Evolutionary conservation across 2,888 invertebrate genomes (phyloP).

Genomic region (Congeria kusceri): DNA sequence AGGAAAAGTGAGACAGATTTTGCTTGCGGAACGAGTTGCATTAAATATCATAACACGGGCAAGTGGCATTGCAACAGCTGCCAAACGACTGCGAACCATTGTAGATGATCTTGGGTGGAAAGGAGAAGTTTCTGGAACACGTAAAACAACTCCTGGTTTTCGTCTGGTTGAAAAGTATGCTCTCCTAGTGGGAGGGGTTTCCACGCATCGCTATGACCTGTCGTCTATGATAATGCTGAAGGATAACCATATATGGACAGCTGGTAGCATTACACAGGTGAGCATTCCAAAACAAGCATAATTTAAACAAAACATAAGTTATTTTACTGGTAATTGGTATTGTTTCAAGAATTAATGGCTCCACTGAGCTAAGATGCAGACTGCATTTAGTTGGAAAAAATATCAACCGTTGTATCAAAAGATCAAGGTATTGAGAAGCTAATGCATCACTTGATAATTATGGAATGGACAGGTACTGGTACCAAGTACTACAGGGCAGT

Average conservation of each 20-base stretch:
- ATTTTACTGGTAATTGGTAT: too few relatives aligned
- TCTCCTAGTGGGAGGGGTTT: slow-evolving; percentile 85
- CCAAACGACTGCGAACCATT: slow-evolving; percentile 70
- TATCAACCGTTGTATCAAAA: too few relatives aligned
- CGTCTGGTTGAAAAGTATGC: slow-evolving; percentile 86
- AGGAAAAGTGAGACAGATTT: slow-evolving; percentile 83
- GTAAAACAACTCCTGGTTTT: slow-evolving; percentile 86
- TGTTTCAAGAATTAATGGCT: too few relatives aligned
- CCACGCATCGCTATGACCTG: slow-evolving; percentile 85
- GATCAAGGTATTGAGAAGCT: too few relatives aligned
- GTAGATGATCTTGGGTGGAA: slow-evolving; percentile 80
- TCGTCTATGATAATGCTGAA: slow-evolving; percentile 86
- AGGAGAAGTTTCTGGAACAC: slow-evolving; percentile 85
- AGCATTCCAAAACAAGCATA: not conserved
- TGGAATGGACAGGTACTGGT: too few relatives aligned
- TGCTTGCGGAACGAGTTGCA: slow-evolving; percentile 85
- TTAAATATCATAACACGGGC: slow-evolving; percentile 85
- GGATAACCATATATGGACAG: slow-evolving; percentile 86
- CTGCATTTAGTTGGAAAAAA: too few relatives aligned
- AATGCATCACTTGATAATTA: too few relatives aligned
- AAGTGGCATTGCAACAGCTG: slow-evolving; percentile 85
- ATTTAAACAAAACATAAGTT: too few relatives aligned
- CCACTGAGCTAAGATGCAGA: too few relatives aligned
- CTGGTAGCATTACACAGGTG: slow-evolving; percentile 84
- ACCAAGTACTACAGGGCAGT: too few relatives aligned